These are phyloP conservation scores for Fringilla coelebs DNA, from an alignment of 2,797 vertebrate species.

Conservation along the genomic window DNA sequence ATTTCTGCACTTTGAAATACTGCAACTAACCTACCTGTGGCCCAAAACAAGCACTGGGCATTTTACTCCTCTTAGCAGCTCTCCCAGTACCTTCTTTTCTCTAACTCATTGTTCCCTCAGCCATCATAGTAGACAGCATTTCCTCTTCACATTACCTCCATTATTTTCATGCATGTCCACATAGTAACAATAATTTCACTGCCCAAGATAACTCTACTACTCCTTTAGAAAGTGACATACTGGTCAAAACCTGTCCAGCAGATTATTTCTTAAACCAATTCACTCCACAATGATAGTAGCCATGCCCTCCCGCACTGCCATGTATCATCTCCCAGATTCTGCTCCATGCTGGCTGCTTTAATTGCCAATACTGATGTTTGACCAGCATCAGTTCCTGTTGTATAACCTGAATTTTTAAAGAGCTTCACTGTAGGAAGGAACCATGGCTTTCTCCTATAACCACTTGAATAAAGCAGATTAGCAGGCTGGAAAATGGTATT, in stretches of 20 bases:
- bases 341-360: background rate
- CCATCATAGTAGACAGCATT: background rate
- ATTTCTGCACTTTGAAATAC: background rate
- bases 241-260: background rate
- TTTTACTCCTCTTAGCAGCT: background rate
- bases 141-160: background rate
- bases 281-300: background rate
- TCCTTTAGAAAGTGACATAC: background rate
- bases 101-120: background rate
- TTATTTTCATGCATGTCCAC: background rate
- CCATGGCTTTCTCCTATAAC: background rate
- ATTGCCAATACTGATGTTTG: background rate
- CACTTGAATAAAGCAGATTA: constrained; percentile 21
- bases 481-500: constrained; percentile 54
- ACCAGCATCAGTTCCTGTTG: background rate
- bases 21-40: background rate
- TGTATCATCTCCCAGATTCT: background rate
- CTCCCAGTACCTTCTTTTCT: background rate
- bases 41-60: background rate
- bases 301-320: rapidly evolving
- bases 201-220: background rate
- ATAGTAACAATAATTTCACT: background rate
- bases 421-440: background rate
- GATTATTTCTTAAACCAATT: background rate
- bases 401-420: background rate